Evolutionary conservation across 2,888 invertebrate genomes (phyloP).

Genomic region (Chrysomela aeneicollis): DNA sequence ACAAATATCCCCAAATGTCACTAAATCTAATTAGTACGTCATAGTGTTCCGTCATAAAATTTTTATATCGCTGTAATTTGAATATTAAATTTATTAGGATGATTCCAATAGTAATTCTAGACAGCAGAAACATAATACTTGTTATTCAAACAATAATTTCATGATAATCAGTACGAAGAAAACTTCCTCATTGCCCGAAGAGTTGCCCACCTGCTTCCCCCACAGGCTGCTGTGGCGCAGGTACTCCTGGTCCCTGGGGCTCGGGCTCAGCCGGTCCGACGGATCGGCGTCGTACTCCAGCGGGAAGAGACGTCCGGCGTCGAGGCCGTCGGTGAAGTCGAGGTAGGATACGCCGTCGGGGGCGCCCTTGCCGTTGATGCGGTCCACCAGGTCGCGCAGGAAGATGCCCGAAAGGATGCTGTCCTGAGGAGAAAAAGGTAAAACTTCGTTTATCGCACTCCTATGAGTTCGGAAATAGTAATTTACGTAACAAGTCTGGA

Average conservation of each 20-base stretch:
- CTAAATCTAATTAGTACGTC: too few relatives aligned
- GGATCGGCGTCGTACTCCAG: constrained; percentile 74
- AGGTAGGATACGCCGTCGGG: constrained; percentile 65
- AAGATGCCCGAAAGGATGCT: constrained; percentile 72
- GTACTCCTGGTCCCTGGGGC: constrained; percentile 87
- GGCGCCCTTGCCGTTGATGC: constrained; percentile 76
- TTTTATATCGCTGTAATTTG: too few relatives aligned
- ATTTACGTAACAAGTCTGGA: too few relatives aligned
- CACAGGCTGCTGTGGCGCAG: constrained; percentile 78
- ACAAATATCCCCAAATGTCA: too few relatives aligned
- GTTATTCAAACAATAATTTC: too few relatives aligned
- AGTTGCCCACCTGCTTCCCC: constrained; percentile 69
- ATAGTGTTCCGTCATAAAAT: too few relatives aligned
- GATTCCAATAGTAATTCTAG: too few relatives aligned
- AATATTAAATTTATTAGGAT: too few relatives aligned
- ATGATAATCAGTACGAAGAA: too few relatives aligned
- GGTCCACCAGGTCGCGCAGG: constrained; percentile 78
- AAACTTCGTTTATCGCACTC: too few relatives aligned
- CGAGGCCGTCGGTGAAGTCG: constrained; percentile 67
- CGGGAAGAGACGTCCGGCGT: constrained; percentile 57
- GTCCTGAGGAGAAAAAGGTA: constrained; percentile 46
- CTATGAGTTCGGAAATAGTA: too few relatives aligned
- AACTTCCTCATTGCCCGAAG: not conserved
- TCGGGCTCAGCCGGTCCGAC: constrained; percentile 69
- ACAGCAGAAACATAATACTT: too few relatives aligned